Evolutionary conservation across 2,113 vertebrate genomes (phyloP), one percentile per base, ranked within the genome.

Genomic region (Paraplagusia blochii): DNA sequence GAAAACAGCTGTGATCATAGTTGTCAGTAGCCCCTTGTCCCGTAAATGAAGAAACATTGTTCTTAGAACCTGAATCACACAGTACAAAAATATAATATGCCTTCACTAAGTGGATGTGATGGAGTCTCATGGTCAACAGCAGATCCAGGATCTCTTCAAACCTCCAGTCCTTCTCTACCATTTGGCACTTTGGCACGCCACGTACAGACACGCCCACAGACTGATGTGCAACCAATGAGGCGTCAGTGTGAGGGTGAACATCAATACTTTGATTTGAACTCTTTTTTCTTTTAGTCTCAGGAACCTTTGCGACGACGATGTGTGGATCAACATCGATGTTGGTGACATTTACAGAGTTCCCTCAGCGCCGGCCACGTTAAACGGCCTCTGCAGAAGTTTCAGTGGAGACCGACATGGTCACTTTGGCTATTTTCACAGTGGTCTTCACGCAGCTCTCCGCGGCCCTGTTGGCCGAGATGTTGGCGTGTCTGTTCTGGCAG

Each of bases 391-490:
- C 96, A 62, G 97, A 96, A 1, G 95, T 97, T 87, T 99, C 97
- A n/a, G 96, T 97, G 22, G 97, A 99, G 68, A 98, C 97, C 66
- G 97, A 98, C 92, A 99, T 99, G 73, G 97, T 98, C 77, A 97
- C 95, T 96, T 97, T 98, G 93, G 97, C 97, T 76, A 99, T 98
- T 95, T 99, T 99, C 90, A 99, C 97, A 79, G 97, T 99, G 92
- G 94, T 98, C 91, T 98, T 99, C 86, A 99, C 97, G 64, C 95
- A 98, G 88, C 93, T 97, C 79, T 98, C 95, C 0, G 97, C 94
- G 4, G 95, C 97, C 87, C 94, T 93, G 78, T 95, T 93, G 74
- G 94, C 92, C 0, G 93, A 94, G 52, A 94, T 94, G 86, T 95
- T 91, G 49, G 89, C 81, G 0, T 94, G 90, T 77, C 94, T 93